Base-by-base conservation (phyloP, 2,797 vertebrate genomes). In the Eupleurogrammus muticus region DNA sequence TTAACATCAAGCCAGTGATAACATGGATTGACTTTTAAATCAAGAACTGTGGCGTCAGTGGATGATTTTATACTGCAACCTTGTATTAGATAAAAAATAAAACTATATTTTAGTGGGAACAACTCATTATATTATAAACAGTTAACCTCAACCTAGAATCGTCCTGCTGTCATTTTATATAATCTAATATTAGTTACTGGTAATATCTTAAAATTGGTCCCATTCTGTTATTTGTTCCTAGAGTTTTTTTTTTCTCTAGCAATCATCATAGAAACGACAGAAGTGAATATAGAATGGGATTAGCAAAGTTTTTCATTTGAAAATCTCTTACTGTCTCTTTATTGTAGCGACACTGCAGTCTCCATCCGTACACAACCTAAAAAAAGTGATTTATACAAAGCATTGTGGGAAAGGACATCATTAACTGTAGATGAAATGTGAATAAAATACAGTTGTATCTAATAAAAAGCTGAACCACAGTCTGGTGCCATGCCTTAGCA, bases 1-100 rank as follows among this genome's bases (percentile, higher is more conserved):
- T 75, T 34, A 64, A 44, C 11, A 63, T 66, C 58, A 65, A 73
- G 50, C 62, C 54, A 70, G 46, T 13, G 47, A 61, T 72, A 69
- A 67, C 48, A 72, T 66, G 35, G 9, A 36, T 23, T 17, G 44
- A 66, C 24, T 28, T 48, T 64, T 46, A 24, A 34, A 50, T 52
- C 35, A 40, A 59, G 17, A 1, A 19, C 23, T 58, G 19, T 16
- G 17, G 47, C 32, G 52, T 64, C 14, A 53, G 9, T 20, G 46
- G 52, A 46, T 64, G 5, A 44, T 24, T 17, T 8, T 34, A 16
- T 34, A n/a, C 32, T 66, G 53, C n/a, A 54, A 32, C n/a, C 14
- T 17, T 55, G 13, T 12, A 20, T 28, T 1, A 54, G 23, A n/a
- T 11, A 32, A 57, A 6, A 23, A 66, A 48, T 9, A 19, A 12